Percentiles rank a stretch among this genome's conserved stretches.
Conservation (phyloP, 2,113 vertebrate genomes). For the Cyprinodon tularosa region DNA sequence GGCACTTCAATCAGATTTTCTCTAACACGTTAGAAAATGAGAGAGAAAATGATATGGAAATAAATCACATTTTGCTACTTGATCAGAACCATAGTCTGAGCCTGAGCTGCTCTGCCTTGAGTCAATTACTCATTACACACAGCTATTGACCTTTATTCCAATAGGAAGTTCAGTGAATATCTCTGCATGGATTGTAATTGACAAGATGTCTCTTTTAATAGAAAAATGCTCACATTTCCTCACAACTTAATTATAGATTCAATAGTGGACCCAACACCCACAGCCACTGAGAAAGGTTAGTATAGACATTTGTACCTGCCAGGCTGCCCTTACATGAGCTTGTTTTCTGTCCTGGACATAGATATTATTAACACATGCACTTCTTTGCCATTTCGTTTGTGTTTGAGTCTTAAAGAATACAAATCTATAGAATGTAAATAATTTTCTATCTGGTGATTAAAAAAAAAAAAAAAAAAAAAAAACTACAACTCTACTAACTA, state of each 20-base stretch:
- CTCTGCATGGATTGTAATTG: slow-evolving; percentile 83
- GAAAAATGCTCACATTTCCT: slow-evolving; percentile 82
- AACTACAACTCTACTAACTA: slow-evolving; percentile 18
- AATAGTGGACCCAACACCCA: slow-evolving; percentile 71
- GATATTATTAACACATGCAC: slow-evolving; percentile 60
- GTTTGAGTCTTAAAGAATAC: slow-evolving; percentile 53
- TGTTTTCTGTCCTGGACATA: slow-evolving; percentile 63
- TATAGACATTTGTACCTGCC: slow-evolving; percentile 77
- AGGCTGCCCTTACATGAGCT: slow-evolving; percentile 64
- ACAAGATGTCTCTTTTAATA: slow-evolving; percentile 86
- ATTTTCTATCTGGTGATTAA: slow-evolving; percentile 21
- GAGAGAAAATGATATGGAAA: slow-evolving; percentile 81
- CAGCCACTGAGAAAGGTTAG: slow-evolving; percentile 74
- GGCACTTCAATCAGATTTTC: slow-evolving; percentile 78
- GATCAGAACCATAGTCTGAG: slow-evolving; percentile 78
- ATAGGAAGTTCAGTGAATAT: slow-evolving; percentile 83
- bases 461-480: slow-evolving; percentile 6
- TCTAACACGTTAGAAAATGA: slow-evolving; percentile 72
- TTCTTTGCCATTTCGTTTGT: slow-evolving; percentile 51
- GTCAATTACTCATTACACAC: slow-evolving; percentile 85
- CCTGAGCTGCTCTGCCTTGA: slow-evolving; percentile 74
- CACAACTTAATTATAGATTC: slow-evolving; percentile 82
- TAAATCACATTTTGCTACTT: slow-evolving; percentile 81
- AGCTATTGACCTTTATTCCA: slow-evolving; percentile 85
- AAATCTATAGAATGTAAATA: slow-evolving; percentile 39